Conservation (phyloP, 2,797 vertebrate genomes). For the Notoglanidium macrostoma region DNA sequence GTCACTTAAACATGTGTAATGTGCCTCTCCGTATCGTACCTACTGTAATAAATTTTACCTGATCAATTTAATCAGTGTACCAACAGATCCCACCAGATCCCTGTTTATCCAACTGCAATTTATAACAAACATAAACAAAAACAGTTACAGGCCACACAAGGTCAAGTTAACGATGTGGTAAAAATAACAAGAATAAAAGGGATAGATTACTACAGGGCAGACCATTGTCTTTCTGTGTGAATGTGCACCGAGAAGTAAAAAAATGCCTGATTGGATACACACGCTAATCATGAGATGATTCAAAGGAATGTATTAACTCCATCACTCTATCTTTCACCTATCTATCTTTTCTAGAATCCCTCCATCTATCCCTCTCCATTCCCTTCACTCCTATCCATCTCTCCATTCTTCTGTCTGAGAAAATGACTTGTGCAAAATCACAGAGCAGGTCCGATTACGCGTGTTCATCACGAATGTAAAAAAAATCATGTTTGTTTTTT, state of each 20-base stretch:
- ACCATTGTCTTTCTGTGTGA: background rate
- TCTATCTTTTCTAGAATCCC: background rate
- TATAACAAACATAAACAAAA: background rate
- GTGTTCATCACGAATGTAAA: slow-evolving; percentile 44
- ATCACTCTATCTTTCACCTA: background rate
- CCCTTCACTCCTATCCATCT: background rate
- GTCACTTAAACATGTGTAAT: background rate
- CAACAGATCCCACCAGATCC: slow-evolving; percentile 30
- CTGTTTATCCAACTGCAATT: background rate
- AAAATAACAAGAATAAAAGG: background rate
- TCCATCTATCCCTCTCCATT: background rate
- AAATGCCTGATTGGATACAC: slow-evolving; percentile 7
- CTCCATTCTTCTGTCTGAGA: background rate
- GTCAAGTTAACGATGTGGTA: background rate
- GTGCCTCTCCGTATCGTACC: slow-evolving; percentile 1
- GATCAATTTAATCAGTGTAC: background rate
- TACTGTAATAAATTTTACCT: background rate
- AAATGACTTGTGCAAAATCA: slow-evolving; percentile 17
- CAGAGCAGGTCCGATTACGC: slow-evolving; percentile 48
- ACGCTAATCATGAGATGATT: slow-evolving; percentile 5
- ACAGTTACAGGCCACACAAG: background rate
- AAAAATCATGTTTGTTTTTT: background rate
- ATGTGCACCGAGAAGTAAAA: background rate
- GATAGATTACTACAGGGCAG: background rate
- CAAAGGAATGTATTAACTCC: slow-evolving; percentile 27